phyloP scores from a whole-genome alignment of 2,888 invertebrate species.

The Ametastegia equiseti region DNA sequence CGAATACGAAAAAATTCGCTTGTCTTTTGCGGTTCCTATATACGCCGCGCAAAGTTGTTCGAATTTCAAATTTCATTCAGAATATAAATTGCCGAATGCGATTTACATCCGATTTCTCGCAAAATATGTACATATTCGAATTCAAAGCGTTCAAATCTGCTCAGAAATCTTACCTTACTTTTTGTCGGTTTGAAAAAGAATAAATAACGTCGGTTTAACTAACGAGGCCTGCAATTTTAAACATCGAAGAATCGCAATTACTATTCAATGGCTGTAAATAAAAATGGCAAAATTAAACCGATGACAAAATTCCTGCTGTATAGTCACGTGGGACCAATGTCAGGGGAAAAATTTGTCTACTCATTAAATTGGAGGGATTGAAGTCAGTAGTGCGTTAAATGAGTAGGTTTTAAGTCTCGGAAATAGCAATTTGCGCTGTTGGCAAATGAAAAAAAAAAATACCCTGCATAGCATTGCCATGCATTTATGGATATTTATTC shows the following conservation, averaged over 20 bases:
- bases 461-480: not conserved
- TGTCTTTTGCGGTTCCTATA: not conserved
- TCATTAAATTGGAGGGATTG: not conserved
- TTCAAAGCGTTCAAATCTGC: not conserved
- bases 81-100: not conserved
- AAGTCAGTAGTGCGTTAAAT: not conserved
- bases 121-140: slow-evolving; percentile 7
- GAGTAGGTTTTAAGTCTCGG: not conserved
- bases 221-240: no score
- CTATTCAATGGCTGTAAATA: not conserved
- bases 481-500: slow-evolving; percentile 31
- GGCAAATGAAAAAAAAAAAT: not conserved
- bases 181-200: no score
- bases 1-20: not conserved
- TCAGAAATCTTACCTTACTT: no score
- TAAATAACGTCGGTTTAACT: no score
- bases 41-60: not conserved
- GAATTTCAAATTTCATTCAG: slow-evolving; percentile 15
- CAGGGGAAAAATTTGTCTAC: not conserved
- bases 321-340: no score
- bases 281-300: not conserved
- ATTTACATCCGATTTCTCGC: not conserved
- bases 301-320: not conserved
- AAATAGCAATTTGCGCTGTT: slow-evolving; percentile 16
- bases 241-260: not conserved